Evolutionary conservation across 2,888 invertebrate genomes (phyloP), one percentile per base, ranked within the genome.

Genomic region (Lepidocyrtoides sp.): DNA sequence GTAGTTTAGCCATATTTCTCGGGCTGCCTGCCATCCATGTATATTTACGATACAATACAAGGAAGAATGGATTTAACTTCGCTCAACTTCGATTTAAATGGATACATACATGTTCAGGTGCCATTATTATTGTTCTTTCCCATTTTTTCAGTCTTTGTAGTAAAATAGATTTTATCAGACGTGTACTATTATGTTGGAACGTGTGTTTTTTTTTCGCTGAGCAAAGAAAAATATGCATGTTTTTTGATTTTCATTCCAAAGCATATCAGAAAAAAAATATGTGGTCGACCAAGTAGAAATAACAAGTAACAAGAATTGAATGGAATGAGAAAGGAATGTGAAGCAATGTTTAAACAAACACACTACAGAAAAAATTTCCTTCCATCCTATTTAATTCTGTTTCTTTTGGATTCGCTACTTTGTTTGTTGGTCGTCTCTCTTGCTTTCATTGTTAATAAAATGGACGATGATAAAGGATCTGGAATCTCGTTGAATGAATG

Each of bases 361-460:
- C 17, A 48, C 12, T 54, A n/a, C 54, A 54, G 2, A 41, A 36
- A 48, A 48, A 54, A 54, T 54, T 54, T 54, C 1, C n/a, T 17
- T 54, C 4, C 1, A 4, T 36, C 36, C 7, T 36, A 36, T 36
- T 36, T 48, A 4, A 48, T 48, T 63, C 60, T 32, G 32, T 4
- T 8, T 32, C 2, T 29, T n/a, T 77, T 48, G 75, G 32, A n/a
- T 29, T 29, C 51, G 77, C 32, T 54, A 54, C 48, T 29, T 54
- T 48, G 14, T 77, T 51, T 72, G 41, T 41, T 72, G 69, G 41
- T 48, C 26, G 23, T 29, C 14, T 23, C 51, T 51, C 48, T 75
- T 12, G 5, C n/a, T 72, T 72, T 51, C 51, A 29, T 32, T 77
- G 51, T 51, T 77, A 54, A 51, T 77, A 51, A 77, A 29, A 48